Evolutionary conservation across 1,140 invertebrate genomes (phyloP), one percentile per base, ranked within the genome.

Genomic region (Drosophila paulistorum): DNA sequence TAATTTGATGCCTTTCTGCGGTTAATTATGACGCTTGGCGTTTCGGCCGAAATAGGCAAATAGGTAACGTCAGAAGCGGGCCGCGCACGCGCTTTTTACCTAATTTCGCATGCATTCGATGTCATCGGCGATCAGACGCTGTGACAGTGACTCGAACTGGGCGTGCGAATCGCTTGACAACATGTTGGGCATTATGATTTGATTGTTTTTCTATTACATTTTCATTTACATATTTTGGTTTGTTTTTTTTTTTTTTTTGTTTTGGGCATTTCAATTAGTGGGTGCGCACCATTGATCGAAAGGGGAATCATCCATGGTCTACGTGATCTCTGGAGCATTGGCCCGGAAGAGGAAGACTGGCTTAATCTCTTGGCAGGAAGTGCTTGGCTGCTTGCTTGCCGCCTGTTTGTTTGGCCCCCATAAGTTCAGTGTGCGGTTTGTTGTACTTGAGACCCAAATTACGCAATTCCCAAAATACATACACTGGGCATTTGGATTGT

Each of bases 401-500:
- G n/a, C 17, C 17, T 11, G 2, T 23, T 51, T 23, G 7, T 4
- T 10, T 39, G 10, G 37, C 10, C 30, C 13, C 13, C 7, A 14
- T 59, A 70, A 70, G 83, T 86, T 86, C 83, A 86, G 83, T 72
- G 83, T 67, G 71, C 83, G 72, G 83, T 70, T 87, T 83, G 30
- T 87, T 86, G 84, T 86, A 87, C 83, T 86, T 86, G 83, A 86
- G 79, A 86, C 83, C 83, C 83, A 86, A 87, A 86, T 86, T 87
- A 81, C 83, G 83, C 79, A 87, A 68, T 86, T 83, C 83, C 76
- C 68, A 58, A 87, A 87, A 83, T 79, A 51, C 17, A 23, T 51
- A 30, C 30, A 30, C 1, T 30, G 30, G 30, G 17, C 9, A 51
- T 20, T 51, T 11, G 13, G 6, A 51, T 3, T 11, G 45, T 17